phyloP scores from a whole-genome alignment of 37 sponge, comb jelly and placozoan species.

The Beroe forskalii region DNA sequence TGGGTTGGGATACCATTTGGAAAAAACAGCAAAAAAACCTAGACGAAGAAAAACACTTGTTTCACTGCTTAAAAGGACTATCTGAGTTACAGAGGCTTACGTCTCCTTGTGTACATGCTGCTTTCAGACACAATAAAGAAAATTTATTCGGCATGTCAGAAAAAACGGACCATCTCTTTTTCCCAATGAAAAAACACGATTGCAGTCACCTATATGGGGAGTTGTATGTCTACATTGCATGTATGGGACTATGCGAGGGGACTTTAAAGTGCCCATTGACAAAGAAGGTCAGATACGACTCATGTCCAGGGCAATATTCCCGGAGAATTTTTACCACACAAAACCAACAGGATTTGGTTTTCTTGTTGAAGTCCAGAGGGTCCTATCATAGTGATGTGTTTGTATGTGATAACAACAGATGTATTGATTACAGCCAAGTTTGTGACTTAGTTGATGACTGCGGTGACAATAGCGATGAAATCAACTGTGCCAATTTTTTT shows the following conservation, averaged over 20 bases:
- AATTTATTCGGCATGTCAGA: slow-evolving; percentile 19
- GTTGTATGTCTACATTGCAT: slow-evolving; percentile 6
- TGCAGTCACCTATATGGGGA: slow-evolving; percentile 7
- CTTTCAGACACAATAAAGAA: background rate
- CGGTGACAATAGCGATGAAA: slow-evolving; percentile 47
- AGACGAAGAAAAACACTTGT: background rate
- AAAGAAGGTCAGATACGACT: background rate
- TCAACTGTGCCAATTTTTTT: background rate
- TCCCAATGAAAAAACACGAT: background rate
- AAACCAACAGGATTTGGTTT: background rate
- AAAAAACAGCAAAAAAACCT: background rate
- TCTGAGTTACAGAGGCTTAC: background rate
- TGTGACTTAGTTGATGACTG: slow-evolving; percentile 52
- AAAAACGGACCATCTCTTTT: background rate
- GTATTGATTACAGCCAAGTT: background rate
- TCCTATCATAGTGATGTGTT: background rate
- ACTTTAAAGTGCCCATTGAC: background rate
- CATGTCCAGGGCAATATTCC: slow-evolving; percentile 20
- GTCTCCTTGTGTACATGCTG: background rate
- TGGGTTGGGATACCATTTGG: background rate
- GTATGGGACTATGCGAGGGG: background rate
- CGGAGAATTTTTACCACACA: background rate
- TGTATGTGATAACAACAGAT: background rate
- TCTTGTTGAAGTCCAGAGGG: background rate
- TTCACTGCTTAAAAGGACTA: background rate